Percentiles rank a stretch among this genome's conserved stretches.
phyloP scores from a whole-genome alignment of 2,888 invertebrate species.

The Creontiades dilutus region DNA sequence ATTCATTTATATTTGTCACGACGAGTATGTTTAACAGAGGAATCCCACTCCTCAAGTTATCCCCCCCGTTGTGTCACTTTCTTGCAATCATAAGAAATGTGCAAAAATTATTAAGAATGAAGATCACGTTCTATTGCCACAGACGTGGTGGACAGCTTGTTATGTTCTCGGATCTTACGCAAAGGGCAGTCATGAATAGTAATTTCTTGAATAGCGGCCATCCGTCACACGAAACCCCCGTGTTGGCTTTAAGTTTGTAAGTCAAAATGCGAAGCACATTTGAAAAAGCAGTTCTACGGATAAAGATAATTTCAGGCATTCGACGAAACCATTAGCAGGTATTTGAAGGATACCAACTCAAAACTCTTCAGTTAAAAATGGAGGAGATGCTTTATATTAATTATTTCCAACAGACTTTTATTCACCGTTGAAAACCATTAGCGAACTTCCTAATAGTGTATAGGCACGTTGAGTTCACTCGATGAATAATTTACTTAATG shows the following conservation, averaged over 20 bases:
- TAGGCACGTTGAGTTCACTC: no score
- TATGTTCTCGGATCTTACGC: constrained; percentile 2
- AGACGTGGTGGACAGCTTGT: background rate
- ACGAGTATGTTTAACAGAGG: background rate
- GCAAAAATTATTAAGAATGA: constrained; percentile 15
- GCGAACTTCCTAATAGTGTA: no score
- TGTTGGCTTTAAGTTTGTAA: background rate
- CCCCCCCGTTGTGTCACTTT: background rate
- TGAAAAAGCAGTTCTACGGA: no score
- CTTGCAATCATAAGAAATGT: background rate
- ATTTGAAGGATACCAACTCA: no score
- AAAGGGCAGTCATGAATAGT: background rate
- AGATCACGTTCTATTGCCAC: background rate
- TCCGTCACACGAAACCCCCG: background rate
- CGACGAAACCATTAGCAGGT: no score
- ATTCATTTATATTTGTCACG: constrained; percentile 9
- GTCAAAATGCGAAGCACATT: no score
- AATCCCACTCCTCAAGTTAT: background rate
- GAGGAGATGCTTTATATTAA: no score
- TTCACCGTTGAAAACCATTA: no score
- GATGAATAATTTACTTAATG: no score
- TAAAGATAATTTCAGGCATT: no score
- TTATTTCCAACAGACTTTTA: no score
- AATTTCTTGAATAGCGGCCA: background rate
- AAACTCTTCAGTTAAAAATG: no score